Base-by-base conservation (phyloP, 2,113 vertebrate genomes). In the Cathartes aura region DNA sequence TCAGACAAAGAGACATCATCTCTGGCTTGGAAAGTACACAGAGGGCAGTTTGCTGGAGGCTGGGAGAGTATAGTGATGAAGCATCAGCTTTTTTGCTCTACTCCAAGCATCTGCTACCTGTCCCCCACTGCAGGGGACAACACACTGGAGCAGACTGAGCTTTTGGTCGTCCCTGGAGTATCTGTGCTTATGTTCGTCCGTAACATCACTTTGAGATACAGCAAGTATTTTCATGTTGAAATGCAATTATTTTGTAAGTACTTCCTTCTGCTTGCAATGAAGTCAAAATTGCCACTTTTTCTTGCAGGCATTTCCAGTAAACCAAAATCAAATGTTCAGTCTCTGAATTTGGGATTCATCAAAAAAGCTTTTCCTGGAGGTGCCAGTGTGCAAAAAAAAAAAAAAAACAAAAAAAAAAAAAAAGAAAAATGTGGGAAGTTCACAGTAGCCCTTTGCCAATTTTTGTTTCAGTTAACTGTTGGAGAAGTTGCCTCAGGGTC, bases 281-380 rank as follows among this genome's bases (percentile, higher is more conserved):
- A 66, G 17, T 42, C 1, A 32, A 82, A 75, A n/a, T 56, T 30
- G 1, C 7, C 16, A 53, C 4, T 6, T 81, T 53, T 43, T 50
- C 47, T 48, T 66, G 21, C 23, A 83, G 34, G 8, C 11, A 18
- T 60, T 79, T 79, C 45, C 22, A 66, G 26, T 30, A 47, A 58
- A 11, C 4, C 9, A 6, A 8, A 4, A 1, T 4, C 1, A 1
- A 83, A 87, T 29, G 6, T 43, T 62, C 8, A 29, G 18, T 66
- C 21, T 71, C 36, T n/a, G 26, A n/a, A 8, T 38, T 12, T 36
- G 16, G 11, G 8, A 38, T 67, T 45, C 12, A 3, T 11, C 7
- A 78, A 78, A 76, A 81, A 0, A 0, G 2, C 29, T 78, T 72
- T 67, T 73, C 15, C 29, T 84, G 30, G 23, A 55, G 14, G 10